Conservation (phyloP, 2,113 vertebrate species). For the Typhlomys cinereus region DNA sequence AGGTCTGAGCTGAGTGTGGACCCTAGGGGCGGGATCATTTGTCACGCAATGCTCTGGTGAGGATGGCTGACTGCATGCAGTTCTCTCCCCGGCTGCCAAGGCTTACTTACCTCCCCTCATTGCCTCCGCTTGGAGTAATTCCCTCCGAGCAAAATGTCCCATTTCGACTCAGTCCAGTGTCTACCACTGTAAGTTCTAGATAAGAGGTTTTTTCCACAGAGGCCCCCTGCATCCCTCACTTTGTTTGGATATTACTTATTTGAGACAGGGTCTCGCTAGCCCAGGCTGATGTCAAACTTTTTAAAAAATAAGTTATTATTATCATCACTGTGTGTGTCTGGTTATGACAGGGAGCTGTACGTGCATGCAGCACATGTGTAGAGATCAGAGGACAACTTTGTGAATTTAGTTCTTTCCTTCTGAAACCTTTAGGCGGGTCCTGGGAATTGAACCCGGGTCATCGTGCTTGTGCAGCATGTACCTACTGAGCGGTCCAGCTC, state of each 20-base stretch:
- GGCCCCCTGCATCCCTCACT: background rate
- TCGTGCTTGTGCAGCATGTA: no score
- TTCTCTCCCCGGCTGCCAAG: background rate
- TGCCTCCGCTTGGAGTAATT: background rate
- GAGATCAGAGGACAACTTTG: no score
- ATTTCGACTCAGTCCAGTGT: background rate
- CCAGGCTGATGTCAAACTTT: background rate
- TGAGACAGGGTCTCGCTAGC: background rate
- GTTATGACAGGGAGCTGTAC: no score
- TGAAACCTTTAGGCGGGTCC: no score
- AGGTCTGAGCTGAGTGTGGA: background rate
- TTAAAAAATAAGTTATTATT: no score
- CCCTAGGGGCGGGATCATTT: background rate
- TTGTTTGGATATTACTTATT: no score
- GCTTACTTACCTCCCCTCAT: background rate
- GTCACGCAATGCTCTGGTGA: background rate
- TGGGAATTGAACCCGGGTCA: no score
- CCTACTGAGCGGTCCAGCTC: no score
- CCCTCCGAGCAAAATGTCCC: background rate
- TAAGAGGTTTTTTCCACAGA: background rate
- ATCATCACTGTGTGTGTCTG: no score
- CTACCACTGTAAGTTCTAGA: background rate
- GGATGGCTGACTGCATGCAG: background rate
- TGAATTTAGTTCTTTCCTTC: no score
- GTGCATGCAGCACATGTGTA: no score